Evolutionary conservation across 2,113 vertebrate genomes (phyloP), one percentile per base, ranked within the genome.

Genomic region (Grallaria varia): DNA sequence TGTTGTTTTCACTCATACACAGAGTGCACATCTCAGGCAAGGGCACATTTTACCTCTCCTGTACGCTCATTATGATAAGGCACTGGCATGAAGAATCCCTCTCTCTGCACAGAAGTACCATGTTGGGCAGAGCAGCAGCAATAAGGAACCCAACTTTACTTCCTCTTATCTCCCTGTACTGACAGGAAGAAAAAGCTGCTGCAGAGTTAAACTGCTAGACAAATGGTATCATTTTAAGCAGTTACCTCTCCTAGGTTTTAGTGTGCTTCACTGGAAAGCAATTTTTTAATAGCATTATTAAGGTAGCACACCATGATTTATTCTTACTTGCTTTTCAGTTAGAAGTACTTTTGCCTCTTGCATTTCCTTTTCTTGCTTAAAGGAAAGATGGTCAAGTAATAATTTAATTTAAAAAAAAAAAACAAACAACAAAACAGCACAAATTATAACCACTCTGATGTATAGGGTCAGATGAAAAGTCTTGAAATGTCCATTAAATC

Each of bases 51-150:
- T 88, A 95, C 95, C 93, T 92, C 90, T 94, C 60, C 6, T 20
- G 50, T 73, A 81, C 79, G 95, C 93, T 96, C 91, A 94, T 84
- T 77, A 84, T 55, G 76, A 88, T 50, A 83, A 86, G 18, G n/a
- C 37, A 67, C 2, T 81, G 24, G 73, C 55, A 44, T 13, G 71
- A 78, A 78, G 47, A 79, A 60, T 50, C n/a, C 40, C 64, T 27
- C 85, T 64, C 31, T 62, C 73, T 56, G 45, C 45, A 56, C 45
- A 6, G 60, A 42, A 95, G 30, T 4, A 63, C 35, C 63, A 91
- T 13, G 60, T 37, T 94, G 75, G 66, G 40, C 42, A 88, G 73
- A 87, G 52, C 0, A 1, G 28, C 6, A 12, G 62, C 72, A 92
- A 42, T 35, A 69, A 90, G 50, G 91, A 94, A 92, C 9, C 27